Conservation (phyloP, 2,888 invertebrate genomes). For the Melanchra persicariae region DNA sequence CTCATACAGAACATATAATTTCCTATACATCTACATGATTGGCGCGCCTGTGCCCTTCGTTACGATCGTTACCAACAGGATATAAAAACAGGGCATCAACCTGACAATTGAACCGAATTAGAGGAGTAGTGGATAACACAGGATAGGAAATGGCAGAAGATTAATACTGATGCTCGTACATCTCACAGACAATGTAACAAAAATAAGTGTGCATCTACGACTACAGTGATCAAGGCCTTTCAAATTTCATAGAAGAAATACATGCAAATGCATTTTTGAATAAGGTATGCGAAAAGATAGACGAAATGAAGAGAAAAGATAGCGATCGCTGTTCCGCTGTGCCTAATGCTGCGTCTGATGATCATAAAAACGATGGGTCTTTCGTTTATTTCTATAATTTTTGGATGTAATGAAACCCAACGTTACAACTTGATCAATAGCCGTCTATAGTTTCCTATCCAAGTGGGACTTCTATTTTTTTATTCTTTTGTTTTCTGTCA, state of each 20-base stretch:
- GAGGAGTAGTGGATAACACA: constrained; percentile 14
- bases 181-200: background rate
- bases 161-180: background rate
- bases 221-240: background rate
- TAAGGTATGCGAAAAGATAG: background rate
- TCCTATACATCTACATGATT: constrained; percentile 38
- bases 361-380: no score
- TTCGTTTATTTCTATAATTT: no score
- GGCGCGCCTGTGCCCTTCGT: constrained; percentile 56
- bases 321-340: no score
- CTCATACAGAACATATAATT: constrained; percentile 31
- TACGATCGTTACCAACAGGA: constrained; percentile 63
- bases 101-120: constrained; percentile 72
- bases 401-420: no score
- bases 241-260: background rate
- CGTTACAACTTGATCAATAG: no score
- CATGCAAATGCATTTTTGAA: background rate
- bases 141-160: constrained; percentile 32
- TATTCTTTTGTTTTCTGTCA: constrained; percentile 12
- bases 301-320: no score
- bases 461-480: constrained; percentile 32
- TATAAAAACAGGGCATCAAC: constrained; percentile 71
- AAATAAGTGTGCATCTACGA: background rate
- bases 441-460: background rate
- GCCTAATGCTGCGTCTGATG: no score